Percentiles rank a stretch among this genome's conserved stretches.
These are phyloP conservation scores for Syngnathus floridae DNA, from an alignment of 2,113 vertebrate genomes.

Conservation along the genomic window DNA sequence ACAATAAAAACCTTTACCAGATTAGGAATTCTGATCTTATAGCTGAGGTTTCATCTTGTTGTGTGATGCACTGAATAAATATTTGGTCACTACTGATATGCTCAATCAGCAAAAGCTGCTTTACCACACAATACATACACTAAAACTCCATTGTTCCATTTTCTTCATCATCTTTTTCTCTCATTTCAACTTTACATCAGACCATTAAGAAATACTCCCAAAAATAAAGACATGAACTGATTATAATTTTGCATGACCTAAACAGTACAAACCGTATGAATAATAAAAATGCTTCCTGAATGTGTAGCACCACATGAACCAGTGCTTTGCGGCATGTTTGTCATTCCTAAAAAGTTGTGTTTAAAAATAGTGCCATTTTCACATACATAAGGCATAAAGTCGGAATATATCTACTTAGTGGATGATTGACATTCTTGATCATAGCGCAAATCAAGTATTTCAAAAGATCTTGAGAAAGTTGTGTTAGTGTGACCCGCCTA, in stretches of 20 bases:
- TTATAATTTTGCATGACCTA: conserved; percentile 28
- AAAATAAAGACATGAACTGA: conserved; percentile 3
- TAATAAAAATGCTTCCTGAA: conserved; percentile 28
- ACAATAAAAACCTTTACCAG: not conserved
- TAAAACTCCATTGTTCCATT: not conserved
- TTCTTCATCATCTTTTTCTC: conserved; percentile 2
- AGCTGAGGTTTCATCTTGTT: conserved; percentile 14
- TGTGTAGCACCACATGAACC: conserved; percentile 39
- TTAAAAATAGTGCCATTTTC: conserved; percentile 13
- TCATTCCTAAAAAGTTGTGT: not conserved
- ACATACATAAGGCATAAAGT: not conserved
- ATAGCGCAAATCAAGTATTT: not conserved
- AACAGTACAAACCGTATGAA: conserved; percentile 27
- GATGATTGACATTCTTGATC: not conserved
- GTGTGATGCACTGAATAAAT: conserved; percentile 25
- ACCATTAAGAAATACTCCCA: not conserved
- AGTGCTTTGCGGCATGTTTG: conserved; percentile 23
- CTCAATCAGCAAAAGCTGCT: conserved; percentile 12
- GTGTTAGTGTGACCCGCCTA: not conserved
- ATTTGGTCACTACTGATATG: conserved; percentile 34
- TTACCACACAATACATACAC: conserved; percentile 10
- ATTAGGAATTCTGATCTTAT: not conserved
- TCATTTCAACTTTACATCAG: conserved; percentile 12
- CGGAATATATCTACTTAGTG: not conserved
- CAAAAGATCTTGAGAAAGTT: not conserved